A percentile compares a stretch with the other conserved stretches of the same genome.
phyloP scores from a whole-genome alignment of 2,797 vertebrate genomes.

The Rhinella marina region DNA sequence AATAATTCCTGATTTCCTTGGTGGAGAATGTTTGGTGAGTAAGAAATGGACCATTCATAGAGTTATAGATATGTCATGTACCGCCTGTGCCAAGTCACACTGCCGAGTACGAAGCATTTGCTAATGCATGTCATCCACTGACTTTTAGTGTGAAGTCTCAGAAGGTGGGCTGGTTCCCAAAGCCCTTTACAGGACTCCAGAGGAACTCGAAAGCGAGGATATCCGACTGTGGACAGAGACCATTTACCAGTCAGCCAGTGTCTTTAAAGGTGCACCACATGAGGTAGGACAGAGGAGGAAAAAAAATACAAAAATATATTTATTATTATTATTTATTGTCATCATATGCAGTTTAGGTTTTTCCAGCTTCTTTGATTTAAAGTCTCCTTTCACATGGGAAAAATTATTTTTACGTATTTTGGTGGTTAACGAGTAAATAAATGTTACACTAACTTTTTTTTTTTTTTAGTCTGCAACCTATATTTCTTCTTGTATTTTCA shows the following conservation, averaged over 20 bases:
- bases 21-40: constrained; percentile 95
- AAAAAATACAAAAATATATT: no score
- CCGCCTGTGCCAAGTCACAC: neutral
- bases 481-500: no score
- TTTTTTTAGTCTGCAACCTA: no score
- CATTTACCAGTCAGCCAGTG: constrained; percentile 96
- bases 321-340: neutral
- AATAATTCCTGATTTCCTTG: constrained; percentile 96
- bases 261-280: constrained; percentile 96
- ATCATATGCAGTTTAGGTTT: no score
- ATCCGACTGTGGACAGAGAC: constrained; percentile 95
- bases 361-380: no score
- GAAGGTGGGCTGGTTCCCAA: constrained; percentile 97
- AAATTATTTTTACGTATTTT: no score
- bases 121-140: neutral
- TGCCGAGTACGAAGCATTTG: neutral
- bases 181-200: constrained; percentile 93
- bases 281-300: constrained; percentile 77
- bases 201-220: constrained; percentile 94
- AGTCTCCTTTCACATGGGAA: no score
- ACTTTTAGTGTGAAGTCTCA: constrained; percentile 90
- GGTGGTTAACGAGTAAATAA: no score
- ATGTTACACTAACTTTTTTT: no score
- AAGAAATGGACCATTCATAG: neutral
- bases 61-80: neutral